Evolutionary conservation across 2,797 vertebrate species (phyloP).

Genomic region (Microctenopoma stevenorrisi): DNA sequence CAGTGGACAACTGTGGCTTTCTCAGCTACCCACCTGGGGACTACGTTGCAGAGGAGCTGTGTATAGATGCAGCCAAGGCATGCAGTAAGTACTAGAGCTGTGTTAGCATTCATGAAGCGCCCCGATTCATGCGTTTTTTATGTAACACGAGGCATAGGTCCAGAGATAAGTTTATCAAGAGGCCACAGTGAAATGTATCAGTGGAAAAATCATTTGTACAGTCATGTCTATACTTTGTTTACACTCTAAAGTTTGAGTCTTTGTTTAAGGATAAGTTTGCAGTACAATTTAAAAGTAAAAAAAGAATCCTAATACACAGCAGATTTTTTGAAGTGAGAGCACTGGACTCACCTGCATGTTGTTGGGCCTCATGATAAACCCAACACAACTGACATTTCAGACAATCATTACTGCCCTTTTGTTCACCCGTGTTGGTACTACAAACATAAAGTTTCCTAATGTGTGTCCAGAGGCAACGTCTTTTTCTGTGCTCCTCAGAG

Average conservation of each 20-base stretch:
- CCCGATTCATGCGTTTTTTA: conserved; percentile 30
- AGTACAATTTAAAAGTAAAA: not conserved
- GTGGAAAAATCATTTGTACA: conserved; percentile 26
- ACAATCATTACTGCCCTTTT: conserved; percentile 46
- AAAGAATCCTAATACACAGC: conserved; percentile 18
- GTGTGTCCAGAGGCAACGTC: not conserved
- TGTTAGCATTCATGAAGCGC: conserved; percentile 15
- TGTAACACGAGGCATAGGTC: conserved; percentile 43
- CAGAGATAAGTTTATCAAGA: conserved; percentile 62
- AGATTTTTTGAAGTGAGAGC: conserved; percentile 2
- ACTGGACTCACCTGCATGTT: conserved; percentile 14
- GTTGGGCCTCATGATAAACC: conserved; percentile 69
- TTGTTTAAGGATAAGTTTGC: conserved; percentile 27
- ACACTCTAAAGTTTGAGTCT: conserved; percentile 50
- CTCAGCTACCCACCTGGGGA: conserved; percentile 83
- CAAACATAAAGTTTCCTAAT: conserved; percentile 42
- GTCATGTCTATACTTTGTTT: conserved; percentile 32
- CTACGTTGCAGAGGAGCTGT: conserved; percentile 83
- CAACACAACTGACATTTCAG: conserved; percentile 72
- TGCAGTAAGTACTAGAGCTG: conserved; percentile 77
- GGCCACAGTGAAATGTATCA: conserved; percentile 46
- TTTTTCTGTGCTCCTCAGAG: not conserved
- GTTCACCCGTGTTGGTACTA: conserved; percentile 51
- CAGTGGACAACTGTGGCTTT: conserved; percentile 36
- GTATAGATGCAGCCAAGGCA: conserved; percentile 80